Conservation (phyloP, 2,797 vertebrate species). For the Taenioides sp. region DNA sequence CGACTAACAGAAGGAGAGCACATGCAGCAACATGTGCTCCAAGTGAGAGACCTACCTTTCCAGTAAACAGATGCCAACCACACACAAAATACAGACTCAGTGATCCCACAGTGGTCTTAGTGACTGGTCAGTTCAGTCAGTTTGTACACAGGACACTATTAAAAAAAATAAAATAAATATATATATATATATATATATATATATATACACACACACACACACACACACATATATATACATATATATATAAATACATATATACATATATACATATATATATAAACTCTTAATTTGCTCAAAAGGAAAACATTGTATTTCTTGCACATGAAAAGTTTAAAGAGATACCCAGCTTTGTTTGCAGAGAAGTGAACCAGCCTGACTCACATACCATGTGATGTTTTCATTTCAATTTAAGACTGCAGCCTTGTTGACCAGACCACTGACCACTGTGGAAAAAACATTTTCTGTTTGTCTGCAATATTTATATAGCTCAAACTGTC, state of each 20-base stretch:
- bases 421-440: slow-evolving; percentile 41
- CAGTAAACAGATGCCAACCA: slow-evolving; percentile 81
- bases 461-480: slow-evolving; percentile 34
- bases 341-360: slow-evolving; percentile 39
- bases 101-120: slow-evolving; percentile 66
- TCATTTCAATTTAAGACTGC: slow-evolving; percentile 41
- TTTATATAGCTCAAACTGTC: slow-evolving; percentile 28
- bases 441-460: slow-evolving; percentile 44
- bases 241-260: too few species aligned
- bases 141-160: slow-evolving; percentile 72
- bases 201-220: too few species aligned
- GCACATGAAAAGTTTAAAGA: slow-evolving; percentile 36
- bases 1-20: slow-evolving; percentile 58
- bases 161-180: slow-evolving; percentile 48
- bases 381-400: slow-evolving; percentile 49
- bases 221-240: too few species aligned
- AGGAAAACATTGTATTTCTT: slow-evolving; percentile 56
- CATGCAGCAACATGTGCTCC: slow-evolving; percentile 79
- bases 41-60: slow-evolving; percentile 62
- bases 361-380: slow-evolving; percentile 41
- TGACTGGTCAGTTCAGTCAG: slow-evolving; percentile 80
- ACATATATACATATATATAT: too few species aligned
- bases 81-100: slow-evolving; percentile 78
- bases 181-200: too few species aligned
- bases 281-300: slow-evolving; percentile 59